phyloP scores from a whole-genome alignment of 2,888 invertebrate species.

The Mylabris sibirica region DNA sequence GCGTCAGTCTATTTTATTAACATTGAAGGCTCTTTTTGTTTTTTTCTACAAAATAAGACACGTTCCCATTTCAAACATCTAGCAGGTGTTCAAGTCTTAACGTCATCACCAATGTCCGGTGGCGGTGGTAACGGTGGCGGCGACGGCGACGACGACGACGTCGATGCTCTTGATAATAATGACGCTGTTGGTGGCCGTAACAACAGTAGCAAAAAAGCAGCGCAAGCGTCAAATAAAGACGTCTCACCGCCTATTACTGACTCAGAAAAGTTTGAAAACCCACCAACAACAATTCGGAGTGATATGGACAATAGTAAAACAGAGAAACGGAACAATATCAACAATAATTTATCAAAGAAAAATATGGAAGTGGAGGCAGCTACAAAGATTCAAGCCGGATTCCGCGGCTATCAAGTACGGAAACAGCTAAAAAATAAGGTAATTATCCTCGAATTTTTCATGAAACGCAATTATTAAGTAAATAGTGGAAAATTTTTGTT shows the following conservation, averaged over 20 bases:
- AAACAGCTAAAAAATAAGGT: conserved; percentile 60
- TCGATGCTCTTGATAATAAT: conserved; percentile 15
- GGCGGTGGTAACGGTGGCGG: conserved; percentile 18
- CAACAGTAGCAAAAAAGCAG: conserved; percentile 23
- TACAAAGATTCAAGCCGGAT: conserved; percentile 75
- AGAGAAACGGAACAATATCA: conserved; percentile 44
- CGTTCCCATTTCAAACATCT: conserved; percentile 33
- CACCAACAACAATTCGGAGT: conserved; percentile 35
- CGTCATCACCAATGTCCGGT: conserved; percentile 43
- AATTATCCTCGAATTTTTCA: conserved; percentile 17
- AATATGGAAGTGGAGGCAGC: conserved; percentile 64
- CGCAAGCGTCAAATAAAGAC: conserved; percentile 55
- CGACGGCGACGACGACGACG: conserved; percentile 20
- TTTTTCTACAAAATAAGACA: conserved; percentile 25
- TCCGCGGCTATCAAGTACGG: conserved; percentile 71
- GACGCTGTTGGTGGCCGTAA: conserved; percentile 20
- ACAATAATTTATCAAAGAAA: conserved; percentile 38
- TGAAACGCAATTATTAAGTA: background rate
- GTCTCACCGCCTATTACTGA: conserved; percentile 42
- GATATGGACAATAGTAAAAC: conserved; percentile 43
- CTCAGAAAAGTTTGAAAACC: conserved; percentile 41
- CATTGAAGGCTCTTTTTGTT: background rate
- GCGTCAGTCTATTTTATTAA: conserved; percentile 3
- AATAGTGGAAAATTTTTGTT: background rate
- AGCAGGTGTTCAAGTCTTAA: conserved; percentile 60